Evolutionary conservation across 2,888 invertebrate species (phyloP).

Genomic region (Acronicta psi): DNA sequence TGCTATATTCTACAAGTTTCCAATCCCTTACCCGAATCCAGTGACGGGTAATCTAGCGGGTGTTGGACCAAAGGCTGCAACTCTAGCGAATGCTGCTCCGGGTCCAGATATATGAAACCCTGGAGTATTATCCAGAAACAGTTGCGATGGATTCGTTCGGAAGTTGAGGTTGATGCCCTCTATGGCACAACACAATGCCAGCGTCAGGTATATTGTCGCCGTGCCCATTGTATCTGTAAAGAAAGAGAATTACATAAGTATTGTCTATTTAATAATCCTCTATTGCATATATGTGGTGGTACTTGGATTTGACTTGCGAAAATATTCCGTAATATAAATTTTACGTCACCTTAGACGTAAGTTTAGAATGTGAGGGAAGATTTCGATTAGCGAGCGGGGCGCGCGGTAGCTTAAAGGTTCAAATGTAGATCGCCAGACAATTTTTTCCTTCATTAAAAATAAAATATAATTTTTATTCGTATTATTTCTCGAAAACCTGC

Average conservation of each 20-base stretch:
- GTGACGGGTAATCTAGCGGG: constrained; percentile 72
- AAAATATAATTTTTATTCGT: too few relatives aligned
- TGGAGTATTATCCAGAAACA: constrained; percentile 49
- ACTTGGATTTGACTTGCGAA: neutral
- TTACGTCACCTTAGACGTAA: too few relatives aligned
- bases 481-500: too few relatives aligned
- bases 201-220: constrained; percentile 45
- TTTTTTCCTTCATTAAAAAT: too few relatives aligned
- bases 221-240: constrained; percentile 68
- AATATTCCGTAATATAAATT: too few relatives aligned
- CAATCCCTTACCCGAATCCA: constrained; percentile 70
- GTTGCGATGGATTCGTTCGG: constrained; percentile 43
- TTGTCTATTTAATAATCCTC: neutral
- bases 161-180: constrained; percentile 55
- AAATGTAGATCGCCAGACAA: too few relatives aligned
- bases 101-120: constrained; percentile 52
- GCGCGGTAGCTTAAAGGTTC: too few relatives aligned
- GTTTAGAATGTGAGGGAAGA: too few relatives aligned
- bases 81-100: constrained; percentile 55
- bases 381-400: too few relatives aligned
- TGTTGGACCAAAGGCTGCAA: constrained; percentile 54
- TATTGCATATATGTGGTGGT: neutral
- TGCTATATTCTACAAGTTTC: too few relatives aligned
- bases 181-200: constrained; percentile 60
- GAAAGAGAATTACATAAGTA: constrained; percentile 40